Percentiles rank a stretch among this genome's conserved stretches.
Evolutionary conservation across 2,888 invertebrate genomes (phyloP).

Genomic region (Spilarctia lutea): DNA sequence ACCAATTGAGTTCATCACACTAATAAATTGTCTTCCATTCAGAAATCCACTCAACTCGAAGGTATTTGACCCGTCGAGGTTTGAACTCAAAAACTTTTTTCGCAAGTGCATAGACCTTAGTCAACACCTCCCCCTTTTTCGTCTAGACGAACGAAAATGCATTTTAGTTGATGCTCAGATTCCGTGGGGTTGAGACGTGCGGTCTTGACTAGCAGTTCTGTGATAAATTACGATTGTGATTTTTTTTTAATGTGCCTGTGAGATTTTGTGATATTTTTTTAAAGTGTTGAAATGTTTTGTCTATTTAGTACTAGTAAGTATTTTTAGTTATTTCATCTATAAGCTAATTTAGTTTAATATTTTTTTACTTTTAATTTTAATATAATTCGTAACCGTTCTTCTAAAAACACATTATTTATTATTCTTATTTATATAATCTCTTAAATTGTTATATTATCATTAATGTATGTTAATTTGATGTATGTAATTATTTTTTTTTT

Average conservation of each 20-base stretch:
- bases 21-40: background rate
- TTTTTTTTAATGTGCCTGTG: constrained; percentile 58
- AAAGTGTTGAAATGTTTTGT: constrained; percentile 65
- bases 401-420: background rate
- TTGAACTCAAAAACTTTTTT: constrained; percentile 31
- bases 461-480: background rate
- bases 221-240: constrained; percentile 47
- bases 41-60: constrained; percentile 9
- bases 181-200: constrained; percentile 23
- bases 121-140: constrained; percentile 12
- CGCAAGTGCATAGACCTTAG: constrained; percentile 44
- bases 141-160: constrained; percentile 42
- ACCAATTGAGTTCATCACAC: background rate
- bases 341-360: background rate
- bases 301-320: constrained; percentile 72
- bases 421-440: background rate
- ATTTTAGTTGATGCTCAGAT: constrained; percentile 31
- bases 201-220: constrained; percentile 31
- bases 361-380: background rate
- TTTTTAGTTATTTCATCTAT: constrained; percentile 6
- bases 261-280: constrained; percentile 47
- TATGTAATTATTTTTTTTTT: background rate
- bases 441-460: background rate
- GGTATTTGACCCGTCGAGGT: constrained; percentile 35
- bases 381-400: background rate